Conservation (phyloP, 1,140 invertebrate genomes). For the Diplogasteroides magnus region DNA sequence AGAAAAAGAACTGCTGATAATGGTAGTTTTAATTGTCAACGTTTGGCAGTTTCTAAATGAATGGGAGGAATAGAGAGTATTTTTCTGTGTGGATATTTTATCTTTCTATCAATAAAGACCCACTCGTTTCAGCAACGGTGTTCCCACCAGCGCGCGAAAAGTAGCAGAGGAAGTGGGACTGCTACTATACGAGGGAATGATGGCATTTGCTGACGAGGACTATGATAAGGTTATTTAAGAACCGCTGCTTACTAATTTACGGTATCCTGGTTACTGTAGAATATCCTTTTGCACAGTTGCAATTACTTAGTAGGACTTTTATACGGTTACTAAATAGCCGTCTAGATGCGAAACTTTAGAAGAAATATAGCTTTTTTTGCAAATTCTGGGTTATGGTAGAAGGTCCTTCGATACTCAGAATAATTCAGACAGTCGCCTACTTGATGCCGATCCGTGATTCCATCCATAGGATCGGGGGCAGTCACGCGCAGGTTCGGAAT, state of each 20-base stretch:
- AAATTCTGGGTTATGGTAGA: no score
- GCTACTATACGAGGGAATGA: background rate
- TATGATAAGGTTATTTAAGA: conserved; percentile 42
- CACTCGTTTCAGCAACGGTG: no score
- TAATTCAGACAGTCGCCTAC: conserved; percentile 46
- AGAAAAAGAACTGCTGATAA: no score
- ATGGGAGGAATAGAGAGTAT: no score
- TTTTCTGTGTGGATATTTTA: background rate
- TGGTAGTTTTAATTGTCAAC: no score
- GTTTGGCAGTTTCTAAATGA: no score
- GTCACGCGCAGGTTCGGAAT: conserved; percentile 58
- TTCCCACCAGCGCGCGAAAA: conserved; percentile 36
- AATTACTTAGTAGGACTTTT: no score
- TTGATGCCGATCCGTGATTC: conserved; percentile 54
- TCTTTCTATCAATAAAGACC: background rate
- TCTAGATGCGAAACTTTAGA: no score
- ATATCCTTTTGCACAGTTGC: background rate
- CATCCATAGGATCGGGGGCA: conserved; percentile 57
- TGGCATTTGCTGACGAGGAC: conserved; percentile 14
- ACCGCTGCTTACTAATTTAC: background rate
- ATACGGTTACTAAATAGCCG: no score
- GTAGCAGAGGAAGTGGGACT: conserved; percentile 46
- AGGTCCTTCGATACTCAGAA: no score
- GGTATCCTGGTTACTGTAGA: background rate
- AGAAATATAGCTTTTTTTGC: no score